Evolutionary conservation across 2,113 vertebrate species (phyloP).

Genomic region (Ahaetulla prasina): DNA sequence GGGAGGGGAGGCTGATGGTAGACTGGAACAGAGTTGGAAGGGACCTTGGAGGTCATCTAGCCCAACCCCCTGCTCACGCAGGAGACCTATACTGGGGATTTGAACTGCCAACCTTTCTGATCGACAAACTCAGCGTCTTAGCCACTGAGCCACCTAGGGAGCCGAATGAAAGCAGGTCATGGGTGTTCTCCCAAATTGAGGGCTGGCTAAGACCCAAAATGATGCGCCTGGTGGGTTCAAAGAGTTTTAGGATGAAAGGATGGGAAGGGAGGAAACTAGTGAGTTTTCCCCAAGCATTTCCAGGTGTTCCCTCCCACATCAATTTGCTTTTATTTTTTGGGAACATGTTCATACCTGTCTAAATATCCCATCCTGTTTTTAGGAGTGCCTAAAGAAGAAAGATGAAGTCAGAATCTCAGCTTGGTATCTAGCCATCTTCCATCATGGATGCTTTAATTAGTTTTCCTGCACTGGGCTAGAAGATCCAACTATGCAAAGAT

Average conservation of each 20-base stretch:
- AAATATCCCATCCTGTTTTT: not conserved
- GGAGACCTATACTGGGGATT: no score
- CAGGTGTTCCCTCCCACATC: not conserved
- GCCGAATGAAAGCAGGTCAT: not conserved
- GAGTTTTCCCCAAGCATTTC: not conserved
- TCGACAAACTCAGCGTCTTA: no score
- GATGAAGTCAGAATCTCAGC: not conserved
- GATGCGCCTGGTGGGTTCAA: not conserved
- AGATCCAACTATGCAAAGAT: not conserved
- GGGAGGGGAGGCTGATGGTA: not conserved
- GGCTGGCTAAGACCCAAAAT: no score
- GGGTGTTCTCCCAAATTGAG: not conserved
- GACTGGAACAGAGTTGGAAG: not conserved
- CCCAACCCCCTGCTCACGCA: no score
- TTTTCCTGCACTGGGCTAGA: not conserved
- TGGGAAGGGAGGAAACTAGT: not conserved
- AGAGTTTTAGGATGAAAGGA: not conserved
- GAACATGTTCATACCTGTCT: not conserved
- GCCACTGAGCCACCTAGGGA: no score
- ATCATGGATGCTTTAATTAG: not conserved
- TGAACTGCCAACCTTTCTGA: no score
- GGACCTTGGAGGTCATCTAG: no score
- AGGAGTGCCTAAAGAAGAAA: not conserved
- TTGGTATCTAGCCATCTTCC: not conserved
- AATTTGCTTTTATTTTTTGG: not conserved